Percentiles rank a stretch among this genome's conserved stretches.
Conservation (phyloP, 2,113 vertebrate genomes). For the Albula goreensis region DNA sequence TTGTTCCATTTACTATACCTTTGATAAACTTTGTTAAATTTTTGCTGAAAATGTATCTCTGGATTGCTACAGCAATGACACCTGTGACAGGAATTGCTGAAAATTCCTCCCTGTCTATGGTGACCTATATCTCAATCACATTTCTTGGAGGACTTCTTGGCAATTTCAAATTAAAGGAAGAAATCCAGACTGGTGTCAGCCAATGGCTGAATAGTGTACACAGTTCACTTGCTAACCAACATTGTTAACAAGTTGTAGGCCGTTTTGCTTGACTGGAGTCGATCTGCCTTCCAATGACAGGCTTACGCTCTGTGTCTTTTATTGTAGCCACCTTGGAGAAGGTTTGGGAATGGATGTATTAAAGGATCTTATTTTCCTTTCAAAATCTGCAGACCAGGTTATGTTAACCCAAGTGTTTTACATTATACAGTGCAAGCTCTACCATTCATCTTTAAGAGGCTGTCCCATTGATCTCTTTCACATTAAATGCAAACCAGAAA, state of each 20-base stretch:
- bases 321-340: not conserved
- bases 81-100: too few species aligned
- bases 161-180: not conserved
- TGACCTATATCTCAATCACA: too few species aligned
- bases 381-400: not conserved
- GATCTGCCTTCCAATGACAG: constrained; percentile 6
- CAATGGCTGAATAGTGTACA: not conserved
- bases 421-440: not conserved
- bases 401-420: not conserved
- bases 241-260: not conserved
- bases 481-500: not conserved
- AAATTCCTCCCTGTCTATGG: too few species aligned
- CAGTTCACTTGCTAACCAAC: too few species aligned
- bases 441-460: not conserved
- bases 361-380: not conserved
- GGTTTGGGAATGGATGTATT: not conserved
- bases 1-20: too few species aligned
- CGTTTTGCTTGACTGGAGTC: not conserved
- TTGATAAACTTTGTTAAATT: too few species aligned
- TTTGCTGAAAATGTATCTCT: too few species aligned
- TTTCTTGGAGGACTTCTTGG: not conserved
- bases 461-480: not conserved
- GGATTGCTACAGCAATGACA: too few species aligned
- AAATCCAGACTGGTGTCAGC: constrained; percentile 10
- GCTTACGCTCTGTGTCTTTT: too few species aligned